Conservation (phyloP, 2,113 vertebrate species). For the Erinaceus europaeus region DNA sequence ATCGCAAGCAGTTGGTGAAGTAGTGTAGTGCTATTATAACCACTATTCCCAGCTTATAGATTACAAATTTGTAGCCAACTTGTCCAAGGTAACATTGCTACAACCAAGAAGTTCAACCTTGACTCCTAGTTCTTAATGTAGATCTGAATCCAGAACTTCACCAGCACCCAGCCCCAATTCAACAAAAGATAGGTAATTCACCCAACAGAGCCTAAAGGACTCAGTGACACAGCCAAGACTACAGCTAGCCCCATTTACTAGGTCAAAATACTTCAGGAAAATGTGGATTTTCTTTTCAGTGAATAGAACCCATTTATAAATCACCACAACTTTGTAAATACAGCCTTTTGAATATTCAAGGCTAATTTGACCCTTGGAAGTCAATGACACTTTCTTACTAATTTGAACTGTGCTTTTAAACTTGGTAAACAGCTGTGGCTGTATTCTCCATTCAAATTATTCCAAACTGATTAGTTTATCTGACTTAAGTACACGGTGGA, state of each 20-base stretch:
- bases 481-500: background rate
- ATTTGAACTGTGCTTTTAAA: background rate
- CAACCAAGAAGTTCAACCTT: background rate
- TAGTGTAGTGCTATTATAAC: background rate
- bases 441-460: background rate
- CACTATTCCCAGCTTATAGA: background rate
- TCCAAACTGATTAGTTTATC: background rate
- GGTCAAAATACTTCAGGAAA: background rate
- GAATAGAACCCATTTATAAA: background rate
- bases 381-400: background rate
- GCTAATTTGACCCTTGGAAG: background rate
- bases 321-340: background rate
- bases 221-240: background rate
- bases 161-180: background rate
- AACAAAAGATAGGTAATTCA: background rate
- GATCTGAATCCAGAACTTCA: background rate
- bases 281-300: background rate
- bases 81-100: background rate
- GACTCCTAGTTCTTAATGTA: too few relatives aligned
- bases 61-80: background rate
- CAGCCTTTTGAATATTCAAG: background rate
- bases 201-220: background rate
- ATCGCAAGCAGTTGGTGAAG: background rate
- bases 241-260: fast-evolving
- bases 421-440: background rate